Evolutionary conservation across 1,140 invertebrate species (phyloP), one percentile per base, ranked within the genome.

Genomic region (Drusus annulatus): DNA sequence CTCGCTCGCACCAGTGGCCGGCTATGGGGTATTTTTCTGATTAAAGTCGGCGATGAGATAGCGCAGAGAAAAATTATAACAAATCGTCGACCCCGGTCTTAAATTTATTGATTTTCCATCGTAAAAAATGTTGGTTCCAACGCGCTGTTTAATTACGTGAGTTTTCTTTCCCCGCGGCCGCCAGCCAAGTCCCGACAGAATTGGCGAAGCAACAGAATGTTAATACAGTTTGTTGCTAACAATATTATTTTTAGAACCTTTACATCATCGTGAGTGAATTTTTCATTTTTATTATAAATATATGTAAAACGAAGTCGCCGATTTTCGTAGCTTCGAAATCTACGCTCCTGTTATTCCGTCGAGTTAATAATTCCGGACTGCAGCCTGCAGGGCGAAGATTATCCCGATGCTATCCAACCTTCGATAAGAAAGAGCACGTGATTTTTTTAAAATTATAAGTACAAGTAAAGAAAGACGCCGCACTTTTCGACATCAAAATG

Each of bases 51-150:
- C 50, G 50, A 56, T 68, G 76, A 78, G 76, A 78, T 54, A 78
- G 78, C 78, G 65, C 78, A 73, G 78, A 60, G 68, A 79, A 79
- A 79, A 79, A 80, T 83, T 83, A 80, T 79, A 83, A 83, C 81
- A 83, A 83, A 74, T 79, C 81, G 81, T 80, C 81, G 81, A 78
- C 81, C 77, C 74, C 68, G 50, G 58, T 83, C 81, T 83, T 83
- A 83, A 83, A 83, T 80, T 83, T 83, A 83, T 80, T 83, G 81
- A 83, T 83, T 83, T 83, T 83, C 50, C 81, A 83, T 80, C 79
- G 81, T 73, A 79, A 83, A 82, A 82, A 82, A 82, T 80, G 81
- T 81, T 81, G 76, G 60, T 74, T 62, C 68, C 28, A 28, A 51
- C 36, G 36, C 73, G 65, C 73, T 19, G 16, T 8, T 65, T 77